Base-by-base conservation (phyloP, 92 coral and sea anemone species). In the Epizoanthus fatuus region DNA sequence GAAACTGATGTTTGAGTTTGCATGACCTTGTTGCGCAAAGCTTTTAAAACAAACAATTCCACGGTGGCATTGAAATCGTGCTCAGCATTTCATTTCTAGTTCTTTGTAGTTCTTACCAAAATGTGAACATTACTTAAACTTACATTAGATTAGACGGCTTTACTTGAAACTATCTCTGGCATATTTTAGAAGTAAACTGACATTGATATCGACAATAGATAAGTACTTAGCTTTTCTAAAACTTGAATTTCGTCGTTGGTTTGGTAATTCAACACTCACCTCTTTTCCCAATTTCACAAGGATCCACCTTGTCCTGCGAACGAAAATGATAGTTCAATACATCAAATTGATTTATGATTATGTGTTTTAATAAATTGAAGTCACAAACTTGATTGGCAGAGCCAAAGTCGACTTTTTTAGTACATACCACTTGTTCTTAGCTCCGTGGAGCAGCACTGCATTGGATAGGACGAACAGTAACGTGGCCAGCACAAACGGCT, bases 381-480 rank as follows among this genome's bases (percentile, higher is more conserved):
- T 59, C 29, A 60, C 49, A 37, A 35, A 45, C 56, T 32, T 73
- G 10, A 35, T 20, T 32, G 19, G 29, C 9, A 75, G 17, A 11
- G 56, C n/a, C 29, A 29, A 58, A 29, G 17, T 16, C n/a, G 12
- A 77, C 44, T 4, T 39, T 4, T 29, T 19, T 2, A 19, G 35
- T 42, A 77, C 82, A 3, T 77, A 77, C 82, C 82, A 62, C 45
- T 77, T 60, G 82, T 11, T 60, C 39, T 62, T 44, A 4, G 82
- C 58, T 4, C 40, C 71, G 42, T 44, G 7, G 12, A 77, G 82
- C 4, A 44, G 9, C 12, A 44, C 70, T 44, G 55, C n/a, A 42
- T n/a, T 13, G 32, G 58, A 60, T 5, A 77, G 12, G 22, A 77
- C 17, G 40, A 60, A 11, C 3, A 77, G 32, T 0, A 42, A 7